A percentile compares a stretch with the other conserved stretches of the same genome.
Evolutionary conservation across 2,888 invertebrate species (phyloP).

Genomic region (Neocrepidodera transversa): DNA sequence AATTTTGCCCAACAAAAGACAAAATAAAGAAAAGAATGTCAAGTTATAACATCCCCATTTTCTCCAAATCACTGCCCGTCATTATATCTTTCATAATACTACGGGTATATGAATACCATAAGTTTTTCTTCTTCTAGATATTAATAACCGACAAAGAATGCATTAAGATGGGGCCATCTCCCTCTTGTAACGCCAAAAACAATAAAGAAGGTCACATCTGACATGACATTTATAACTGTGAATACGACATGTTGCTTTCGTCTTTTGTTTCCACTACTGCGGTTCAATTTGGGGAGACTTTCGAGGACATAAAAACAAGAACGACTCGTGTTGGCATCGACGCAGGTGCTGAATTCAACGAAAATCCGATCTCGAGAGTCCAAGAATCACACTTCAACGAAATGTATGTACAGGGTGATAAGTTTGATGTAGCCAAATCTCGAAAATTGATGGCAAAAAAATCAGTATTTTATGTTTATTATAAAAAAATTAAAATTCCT

Average conservation of each 20-base stretch:
- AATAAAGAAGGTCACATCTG: conserved; percentile 54
- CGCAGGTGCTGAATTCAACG: no score
- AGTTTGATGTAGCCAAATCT: no score
- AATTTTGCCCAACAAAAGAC: not conserved
- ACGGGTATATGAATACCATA: conserved; percentile 45
- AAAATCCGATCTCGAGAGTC: no score
- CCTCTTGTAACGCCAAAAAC: conserved; percentile 52
- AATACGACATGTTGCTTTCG: conserved; percentile 56
- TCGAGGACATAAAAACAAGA: conserved; percentile 11
- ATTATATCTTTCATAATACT: conserved; percentile 50
- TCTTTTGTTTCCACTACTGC: conserved; percentile 43
- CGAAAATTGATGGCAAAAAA: no score
- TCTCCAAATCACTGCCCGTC: conserved; percentile 50
- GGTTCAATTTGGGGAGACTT: conserved; percentile 50
- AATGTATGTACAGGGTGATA: no score
- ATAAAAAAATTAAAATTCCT: no score
- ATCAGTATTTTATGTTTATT: no score
- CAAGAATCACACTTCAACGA: no score
- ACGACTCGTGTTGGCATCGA: conserved; percentile 2
- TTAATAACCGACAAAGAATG: conserved; percentile 53
- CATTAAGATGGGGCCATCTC: conserved; percentile 43
- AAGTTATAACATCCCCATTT: conserved; percentile 46
- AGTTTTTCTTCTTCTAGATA: conserved; percentile 44
- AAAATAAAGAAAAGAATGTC: conserved; percentile 12
- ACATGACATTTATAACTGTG: conserved; percentile 58